phyloP scores from a whole-genome alignment of 2,113 vertebrate species.

The Mirounga angustirostris region DNA sequence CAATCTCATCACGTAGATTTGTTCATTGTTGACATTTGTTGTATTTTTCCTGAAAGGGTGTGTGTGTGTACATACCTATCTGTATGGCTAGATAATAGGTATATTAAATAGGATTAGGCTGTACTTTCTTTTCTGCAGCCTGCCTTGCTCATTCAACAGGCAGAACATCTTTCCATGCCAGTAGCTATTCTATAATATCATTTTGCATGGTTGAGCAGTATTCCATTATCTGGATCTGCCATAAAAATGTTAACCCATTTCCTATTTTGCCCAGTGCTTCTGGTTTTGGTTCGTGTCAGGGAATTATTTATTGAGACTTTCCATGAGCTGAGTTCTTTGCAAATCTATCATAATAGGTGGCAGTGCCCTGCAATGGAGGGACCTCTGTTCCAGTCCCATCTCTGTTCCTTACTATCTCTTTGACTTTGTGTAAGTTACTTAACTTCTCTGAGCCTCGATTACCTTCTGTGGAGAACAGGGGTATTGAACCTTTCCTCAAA shows the following conservation, averaged over 20 bases:
- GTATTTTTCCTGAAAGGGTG: neutral
- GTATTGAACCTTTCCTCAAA: neutral
- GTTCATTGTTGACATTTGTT: neutral
- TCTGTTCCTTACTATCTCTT: neutral
- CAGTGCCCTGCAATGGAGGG: no score
- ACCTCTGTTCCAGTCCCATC: neutral
- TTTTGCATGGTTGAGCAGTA: neutral
- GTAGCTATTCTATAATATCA: neutral
- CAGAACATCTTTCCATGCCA: neutral
- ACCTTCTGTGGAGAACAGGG: neutral
- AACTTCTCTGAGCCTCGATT: neutral
- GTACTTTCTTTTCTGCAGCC: neutral
- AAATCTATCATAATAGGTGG: neutral
- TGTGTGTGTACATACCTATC: neutral
- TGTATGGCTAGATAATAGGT: neutral
- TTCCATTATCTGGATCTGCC: neutral
- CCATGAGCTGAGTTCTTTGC: neutral
- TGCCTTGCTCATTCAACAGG: neutral
- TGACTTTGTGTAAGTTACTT: neutral
- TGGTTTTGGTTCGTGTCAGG: neutral
- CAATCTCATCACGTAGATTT: neutral
- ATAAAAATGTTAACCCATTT: neutral
- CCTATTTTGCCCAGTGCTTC: neutral
- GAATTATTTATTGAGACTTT: neutral
- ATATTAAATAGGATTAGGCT: neutral